These are phyloP conservation scores for Huso huso DNA, from an alignment of 2,797 vertebrate species.

Conservation along the genomic window DNA sequence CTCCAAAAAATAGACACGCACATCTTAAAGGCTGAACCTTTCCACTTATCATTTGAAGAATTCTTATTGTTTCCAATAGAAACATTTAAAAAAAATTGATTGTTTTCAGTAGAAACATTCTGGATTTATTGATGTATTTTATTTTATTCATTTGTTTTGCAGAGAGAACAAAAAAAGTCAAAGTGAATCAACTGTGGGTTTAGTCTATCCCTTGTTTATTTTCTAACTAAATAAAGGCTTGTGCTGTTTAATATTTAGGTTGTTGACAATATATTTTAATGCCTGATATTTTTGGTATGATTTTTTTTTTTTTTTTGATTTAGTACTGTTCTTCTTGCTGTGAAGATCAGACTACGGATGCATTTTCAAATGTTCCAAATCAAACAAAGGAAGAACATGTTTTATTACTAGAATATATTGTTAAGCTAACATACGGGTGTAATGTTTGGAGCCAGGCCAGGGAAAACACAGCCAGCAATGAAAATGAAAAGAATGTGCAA, in stretches of 20 bases:
- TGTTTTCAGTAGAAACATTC: slow-evolving; percentile 20
- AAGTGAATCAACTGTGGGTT: slow-evolving; percentile 2
- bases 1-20: slow-evolving; percentile 2
- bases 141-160: slow-evolving; percentile 6
- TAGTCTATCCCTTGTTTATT: background rate
- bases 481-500: slow-evolving; percentile 45
- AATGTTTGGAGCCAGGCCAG: slow-evolving; percentile 47
- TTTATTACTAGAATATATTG: slow-evolving; percentile 40
- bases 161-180: slow-evolving; percentile 3
- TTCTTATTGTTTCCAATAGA: slow-evolving; percentile 12
- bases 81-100: slow-evolving; percentile 14
- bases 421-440: slow-evolving; percentile 49
- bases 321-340: slow-evolving; percentile 13
- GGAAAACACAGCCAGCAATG: slow-evolving; percentile 40
- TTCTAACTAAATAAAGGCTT: slow-evolving; percentile 5
- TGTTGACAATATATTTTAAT: slow-evolving; percentile 12
- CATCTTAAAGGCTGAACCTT: slow-evolving; percentile 8
- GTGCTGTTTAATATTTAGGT: background rate
- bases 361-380: slow-evolving; percentile 42
- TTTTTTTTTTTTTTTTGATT: slow-evolving; percentile 15
- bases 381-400: slow-evolving; percentile 49
- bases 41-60: slow-evolving; percentile 11
- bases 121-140: background rate
- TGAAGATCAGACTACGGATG: slow-evolving; percentile 14
- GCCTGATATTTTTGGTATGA: slow-evolving; percentile 4